Base-by-base conservation (phyloP, 2,888 invertebrate genomes). In the Drosophila demipolita region DNA sequence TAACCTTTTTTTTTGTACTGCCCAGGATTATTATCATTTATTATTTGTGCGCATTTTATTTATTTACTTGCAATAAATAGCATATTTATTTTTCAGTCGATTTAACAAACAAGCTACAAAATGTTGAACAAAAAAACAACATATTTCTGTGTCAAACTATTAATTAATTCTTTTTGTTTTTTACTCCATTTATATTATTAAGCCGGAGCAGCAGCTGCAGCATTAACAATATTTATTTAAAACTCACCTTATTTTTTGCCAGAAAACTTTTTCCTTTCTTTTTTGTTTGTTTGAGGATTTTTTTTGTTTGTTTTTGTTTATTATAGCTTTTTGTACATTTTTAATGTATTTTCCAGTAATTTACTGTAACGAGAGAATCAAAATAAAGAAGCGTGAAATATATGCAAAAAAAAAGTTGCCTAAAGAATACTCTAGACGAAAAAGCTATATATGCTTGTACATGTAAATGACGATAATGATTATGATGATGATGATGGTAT, bases 281-380 rank as follows among this genome's bases (percentile, higher is more conserved):
- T n/a, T 61, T 35, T 55, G 49, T 42, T 57, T 48, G 20, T 48
- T 48, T 78, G 15, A 15, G 15, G 23, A 23, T 45, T 20, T 45
- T 45, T 40, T 50, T 26, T 23, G n/a, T 0, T 32, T 50, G 17
- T 53, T 29, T 49, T 58, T 49, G 29, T 45, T 53, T 78, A 86
- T 32, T 74, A 70, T 50, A 78, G 71, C 38, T 57, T 61, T 70
- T 62, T 74, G 78, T 73, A 75, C 89, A 87, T 87, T 89, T 87
- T 89, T 62, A 85, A 85, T 87, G 85, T 85, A 67, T 78, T 82
- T 87, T 80, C 65, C 82, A 78, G 85, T 77, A 80, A 87, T 84
- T 87, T 82, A 72, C 87, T 87, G 89, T 65, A 75, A 82, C 66
- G 69, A 78, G 48, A 66, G 48, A 40, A 26, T 50, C 68, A 59